Evolutionary conservation across 2,888 invertebrate species (phyloP).

Genomic region (Unio pictorum): DNA sequence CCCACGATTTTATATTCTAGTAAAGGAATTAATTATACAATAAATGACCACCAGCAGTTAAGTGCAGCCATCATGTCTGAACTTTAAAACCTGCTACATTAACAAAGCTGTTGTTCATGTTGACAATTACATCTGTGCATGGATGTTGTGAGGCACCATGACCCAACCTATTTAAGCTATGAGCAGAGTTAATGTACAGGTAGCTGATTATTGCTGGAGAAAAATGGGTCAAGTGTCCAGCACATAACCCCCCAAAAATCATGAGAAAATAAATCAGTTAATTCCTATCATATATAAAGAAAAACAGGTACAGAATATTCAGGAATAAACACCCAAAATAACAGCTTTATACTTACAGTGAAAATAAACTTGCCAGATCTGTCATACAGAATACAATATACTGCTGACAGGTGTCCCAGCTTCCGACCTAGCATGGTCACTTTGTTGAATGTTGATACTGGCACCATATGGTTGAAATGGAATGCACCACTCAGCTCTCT

Average conservation of each 20-base stretch:
- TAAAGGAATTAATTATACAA: too few species aligned
- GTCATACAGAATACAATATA: slow-evolving; percentile 96
- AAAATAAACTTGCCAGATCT: slow-evolving; percentile 91
- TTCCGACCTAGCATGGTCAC: slow-evolving; percentile 80
- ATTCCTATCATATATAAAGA: neutral
- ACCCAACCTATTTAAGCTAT: too few species aligned
- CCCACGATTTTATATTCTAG: too few species aligned
- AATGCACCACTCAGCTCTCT: slow-evolving; percentile 81
- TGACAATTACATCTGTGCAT: too few species aligned
- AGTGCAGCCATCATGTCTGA: too few species aligned
- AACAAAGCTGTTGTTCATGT: too few species aligned
- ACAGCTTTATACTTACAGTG: slow-evolving; percentile 77
- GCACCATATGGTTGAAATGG: slow-evolving; percentile 76
- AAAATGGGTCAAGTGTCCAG: too few species aligned
- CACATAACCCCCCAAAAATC: neutral
- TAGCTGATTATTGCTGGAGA: too few species aligned
- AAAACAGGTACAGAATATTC: neutral
- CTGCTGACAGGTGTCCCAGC: slow-evolving; percentile 95
- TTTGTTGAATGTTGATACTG: slow-evolving; percentile 79
- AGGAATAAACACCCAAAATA: neutral
- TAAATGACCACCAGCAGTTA: too few species aligned
- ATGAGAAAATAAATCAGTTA: neutral
- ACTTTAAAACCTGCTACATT: too few species aligned
- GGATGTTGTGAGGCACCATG: too few species aligned
- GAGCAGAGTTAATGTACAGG: too few species aligned